Base-by-base conservation (phyloP, 2,797 vertebrate genomes). In the Chaetophractus vellerosus region DNA sequence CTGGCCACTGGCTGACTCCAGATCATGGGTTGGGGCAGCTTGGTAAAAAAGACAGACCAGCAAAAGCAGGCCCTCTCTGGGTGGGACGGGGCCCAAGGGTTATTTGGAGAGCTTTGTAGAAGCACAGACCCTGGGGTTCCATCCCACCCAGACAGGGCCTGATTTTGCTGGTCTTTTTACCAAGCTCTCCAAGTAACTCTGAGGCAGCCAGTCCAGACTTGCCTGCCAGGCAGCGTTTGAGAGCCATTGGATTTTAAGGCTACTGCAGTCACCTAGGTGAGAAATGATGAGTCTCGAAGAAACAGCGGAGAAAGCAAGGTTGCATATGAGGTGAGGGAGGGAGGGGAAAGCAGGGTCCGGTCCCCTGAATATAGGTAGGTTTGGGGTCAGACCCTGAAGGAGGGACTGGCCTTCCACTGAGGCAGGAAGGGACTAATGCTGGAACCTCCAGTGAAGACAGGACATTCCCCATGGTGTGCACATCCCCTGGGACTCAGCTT, bases 391-490 rank as follows among this genome's bases (percentile, higher is more conserved):
- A 14, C 16, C 59, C 28, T 28, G n/a, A 0, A 21, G 6, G 5
- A 36, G 16, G 33, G 9, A n/a, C 36, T 36, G 31, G 21, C 10
- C 71, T 87, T 52, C 66, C 36, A 50, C 12, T 6, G 24, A 74
- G 68, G 33, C 16, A 78, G 26, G n/a, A 74, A 86, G 24, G 28
- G 45, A 74, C 33, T 19, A 16, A 31, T 41, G 14, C n/a, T 8
- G 6, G 41, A 80, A n/a, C 24, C 19, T 64, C 71, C 64, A 41
- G 33, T 15, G 52, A 81, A 5, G 14, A 12, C 63, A 61, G 28
- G 18, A 63, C 0, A 0, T 6, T 55, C 24, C 36, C 36, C 6
- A 50, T 5, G 41, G 21, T 0, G 21, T 38, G 66, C 12, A 52
- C 23, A 31, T 24, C 36, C 24, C 84, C 7, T 31, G 50, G 78